Conservation (phyloP, 30 jellyfish, hydroid and myxozoan genomes). For the Clytia hemisphaerica region DNA sequence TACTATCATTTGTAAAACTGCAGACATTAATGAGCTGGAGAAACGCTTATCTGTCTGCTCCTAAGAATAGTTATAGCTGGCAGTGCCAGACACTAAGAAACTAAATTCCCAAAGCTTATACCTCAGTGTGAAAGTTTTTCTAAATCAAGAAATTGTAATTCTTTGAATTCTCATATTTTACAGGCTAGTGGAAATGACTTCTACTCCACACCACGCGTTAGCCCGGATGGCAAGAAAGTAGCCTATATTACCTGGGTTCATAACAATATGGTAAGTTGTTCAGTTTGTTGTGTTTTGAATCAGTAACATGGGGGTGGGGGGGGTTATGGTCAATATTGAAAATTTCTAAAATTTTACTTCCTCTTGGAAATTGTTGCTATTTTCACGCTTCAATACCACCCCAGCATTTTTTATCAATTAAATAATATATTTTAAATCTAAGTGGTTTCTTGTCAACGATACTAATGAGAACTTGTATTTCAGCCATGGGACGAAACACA, state of each 20-base stretch:
- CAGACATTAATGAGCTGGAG: too few relatives aligned
- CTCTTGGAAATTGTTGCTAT: background rate
- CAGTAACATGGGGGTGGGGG: background rate
- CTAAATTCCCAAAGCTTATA: background rate
- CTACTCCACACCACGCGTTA: constrained; percentile 63
- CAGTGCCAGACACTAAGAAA: background rate
- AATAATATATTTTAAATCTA: too few relatives aligned
- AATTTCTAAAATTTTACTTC: background rate
- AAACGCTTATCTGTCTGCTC: too few relatives aligned
- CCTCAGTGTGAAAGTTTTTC: background rate
- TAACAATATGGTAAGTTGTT: constrained; percentile 66
- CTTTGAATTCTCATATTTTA: background rate
- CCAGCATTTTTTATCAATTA: background rate
- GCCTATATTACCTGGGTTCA: constrained; percentile 84
- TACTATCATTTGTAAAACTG: too few relatives aligned
- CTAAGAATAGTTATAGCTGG: background rate
- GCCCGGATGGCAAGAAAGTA: constrained; percentile 74
- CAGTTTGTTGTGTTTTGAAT: constrained; percentile 1
- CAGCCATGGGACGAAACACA: constrained; percentile 92
- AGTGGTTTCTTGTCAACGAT: too few relatives aligned
- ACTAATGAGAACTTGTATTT: constrained; percentile 12
- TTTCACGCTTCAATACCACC: background rate
- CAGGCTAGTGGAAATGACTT: constrained; percentile 69
- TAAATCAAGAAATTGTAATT: background rate
- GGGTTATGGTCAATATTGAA: background rate